Percentiles rank a stretch among this genome's conserved stretches.
phyloP scores from a whole-genome alignment of 1,140 invertebrate species.

The Vanessa atalanta region DNA sequence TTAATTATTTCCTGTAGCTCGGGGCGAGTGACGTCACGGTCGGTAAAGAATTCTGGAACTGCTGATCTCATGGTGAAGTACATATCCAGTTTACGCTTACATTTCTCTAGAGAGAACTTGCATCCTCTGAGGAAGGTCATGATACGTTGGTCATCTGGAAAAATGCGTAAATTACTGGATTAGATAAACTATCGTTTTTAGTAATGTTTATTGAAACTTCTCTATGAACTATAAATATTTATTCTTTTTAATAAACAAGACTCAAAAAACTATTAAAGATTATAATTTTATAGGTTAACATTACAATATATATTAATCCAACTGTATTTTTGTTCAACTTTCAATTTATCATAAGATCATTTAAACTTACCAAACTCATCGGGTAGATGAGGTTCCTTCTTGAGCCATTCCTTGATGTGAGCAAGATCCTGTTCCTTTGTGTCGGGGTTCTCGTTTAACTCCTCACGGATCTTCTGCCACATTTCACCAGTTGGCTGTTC shows the following conservation, averaged over 20 bases:
- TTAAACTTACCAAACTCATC: constrained; percentile 68
- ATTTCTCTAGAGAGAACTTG: constrained; percentile 93
- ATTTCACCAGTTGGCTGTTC: constrained; percentile 89
- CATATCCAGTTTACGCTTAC: constrained; percentile 93
- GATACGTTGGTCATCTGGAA: constrained; percentile 86
- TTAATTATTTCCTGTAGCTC: constrained; percentile 87
- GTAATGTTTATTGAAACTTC: too few species aligned
- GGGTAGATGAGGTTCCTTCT: constrained; percentile 83
- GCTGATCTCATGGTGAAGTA: constrained; percentile 92
- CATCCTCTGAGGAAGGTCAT: constrained; percentile 92
- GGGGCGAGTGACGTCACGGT: constrained; percentile 86
- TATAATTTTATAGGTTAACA: too few species aligned
- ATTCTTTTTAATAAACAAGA: too few species aligned
- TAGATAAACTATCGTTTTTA: too few species aligned
- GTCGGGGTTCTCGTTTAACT: constrained; percentile 87
- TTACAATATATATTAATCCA: too few species aligned
- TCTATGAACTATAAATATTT: too few species aligned
- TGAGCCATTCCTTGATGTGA: constrained; percentile 89
- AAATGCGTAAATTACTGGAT: not conserved
- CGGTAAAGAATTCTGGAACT: constrained; percentile 90
- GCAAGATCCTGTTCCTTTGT: constrained; percentile 86
- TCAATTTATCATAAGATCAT: not conserved
- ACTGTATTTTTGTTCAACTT: too few species aligned
- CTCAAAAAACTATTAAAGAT: too few species aligned
- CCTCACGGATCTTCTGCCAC: constrained; percentile 87